Conservation (phyloP, 2,888 invertebrate genomes). For the Melanostoma scalare region DNA sequence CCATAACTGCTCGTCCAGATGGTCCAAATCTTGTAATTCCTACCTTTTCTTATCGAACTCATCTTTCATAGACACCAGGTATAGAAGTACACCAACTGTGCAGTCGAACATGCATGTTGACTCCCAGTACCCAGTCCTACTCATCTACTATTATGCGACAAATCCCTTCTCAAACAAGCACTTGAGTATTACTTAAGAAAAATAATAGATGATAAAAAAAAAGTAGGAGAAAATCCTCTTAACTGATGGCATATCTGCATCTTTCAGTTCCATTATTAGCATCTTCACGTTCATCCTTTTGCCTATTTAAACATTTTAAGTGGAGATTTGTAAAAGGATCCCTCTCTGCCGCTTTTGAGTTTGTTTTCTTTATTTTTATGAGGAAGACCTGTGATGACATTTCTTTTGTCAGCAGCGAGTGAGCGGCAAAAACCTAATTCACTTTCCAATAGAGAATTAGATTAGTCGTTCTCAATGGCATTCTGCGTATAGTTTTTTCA, state of each 20-base stretch:
- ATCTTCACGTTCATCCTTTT: slow-evolving; percentile 52
- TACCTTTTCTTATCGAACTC: slow-evolving; percentile 12
- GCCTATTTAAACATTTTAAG: slow-evolving; percentile 52
- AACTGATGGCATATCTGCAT: slow-evolving; percentile 41
- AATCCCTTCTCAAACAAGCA: slow-evolving; percentile 50
- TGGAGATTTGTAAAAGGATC: slow-evolving; percentile 69
- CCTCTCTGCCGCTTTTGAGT: slow-evolving; percentile 27
- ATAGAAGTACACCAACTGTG: too few species aligned
- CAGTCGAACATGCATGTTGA: too few species aligned
- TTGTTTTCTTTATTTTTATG: slow-evolving; percentile 28
- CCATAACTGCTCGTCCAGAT: background rate
- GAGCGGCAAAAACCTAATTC: slow-evolving; percentile 56
- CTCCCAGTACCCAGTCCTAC: background rate
- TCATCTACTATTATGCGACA: slow-evolving; percentile 39
- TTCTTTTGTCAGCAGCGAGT: slow-evolving; percentile 56
- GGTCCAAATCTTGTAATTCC: background rate
- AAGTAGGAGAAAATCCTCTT: slow-evolving; percentile 38
- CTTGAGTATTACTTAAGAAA: background rate
- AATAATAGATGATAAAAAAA: slow-evolving; percentile 31
- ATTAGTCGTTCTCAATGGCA: slow-evolving; percentile 52
- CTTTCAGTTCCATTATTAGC: slow-evolving; percentile 36
- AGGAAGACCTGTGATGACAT: slow-evolving; percentile 46
- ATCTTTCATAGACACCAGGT: slow-evolving; percentile 7
- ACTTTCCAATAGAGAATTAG: slow-evolving; percentile 62
- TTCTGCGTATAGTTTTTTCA: slow-evolving; percentile 18